Evolutionary conservation across 2,888 invertebrate species (phyloP).

Genomic region (Minunthozetes semirufus): DNA sequence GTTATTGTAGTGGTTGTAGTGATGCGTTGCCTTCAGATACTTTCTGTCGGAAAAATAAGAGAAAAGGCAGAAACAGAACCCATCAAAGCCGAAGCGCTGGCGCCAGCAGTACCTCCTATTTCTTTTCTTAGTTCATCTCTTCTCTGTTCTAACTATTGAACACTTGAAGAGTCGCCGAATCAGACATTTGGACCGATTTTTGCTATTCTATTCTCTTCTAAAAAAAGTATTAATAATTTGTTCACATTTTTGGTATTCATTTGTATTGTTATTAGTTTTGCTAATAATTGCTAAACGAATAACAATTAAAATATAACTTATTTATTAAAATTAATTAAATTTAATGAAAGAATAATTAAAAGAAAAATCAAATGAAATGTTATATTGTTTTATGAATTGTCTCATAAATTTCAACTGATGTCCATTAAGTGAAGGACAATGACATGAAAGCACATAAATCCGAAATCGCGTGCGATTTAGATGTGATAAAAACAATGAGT

Average conservation of each 20-base stretch:
- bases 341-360: not conserved
- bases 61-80: slow-evolving; percentile 26
- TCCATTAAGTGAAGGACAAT: slow-evolving; percentile 30
- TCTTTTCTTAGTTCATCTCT: slow-evolving; percentile 29
- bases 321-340: not conserved
- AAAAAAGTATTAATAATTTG: not conserved
- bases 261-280: slow-evolving; percentile 1
- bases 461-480: slow-evolving; percentile 13
- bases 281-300: not conserved
- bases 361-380: not conserved
- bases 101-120: slow-evolving; percentile 32
- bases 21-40: slow-evolving; percentile 24
- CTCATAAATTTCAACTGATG: slow-evolving; percentile 11
- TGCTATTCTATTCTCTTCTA: not conserved
- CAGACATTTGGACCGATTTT: slow-evolving; percentile 5
- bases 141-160: not conserved
- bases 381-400: not conserved
- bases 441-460: slow-evolving; percentile 12
- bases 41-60: slow-evolving; percentile 14
- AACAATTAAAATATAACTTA: not conserved
- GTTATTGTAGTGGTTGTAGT: slow-evolving; percentile 26
- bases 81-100: slow-evolving; percentile 33
- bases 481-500: slow-evolving; percentile 27
- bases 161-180: slow-evolving; percentile 22
- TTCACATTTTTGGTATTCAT: not conserved